Conservation (phyloP, 2,113 vertebrate species). For the Ovibos moschatus region DNA sequence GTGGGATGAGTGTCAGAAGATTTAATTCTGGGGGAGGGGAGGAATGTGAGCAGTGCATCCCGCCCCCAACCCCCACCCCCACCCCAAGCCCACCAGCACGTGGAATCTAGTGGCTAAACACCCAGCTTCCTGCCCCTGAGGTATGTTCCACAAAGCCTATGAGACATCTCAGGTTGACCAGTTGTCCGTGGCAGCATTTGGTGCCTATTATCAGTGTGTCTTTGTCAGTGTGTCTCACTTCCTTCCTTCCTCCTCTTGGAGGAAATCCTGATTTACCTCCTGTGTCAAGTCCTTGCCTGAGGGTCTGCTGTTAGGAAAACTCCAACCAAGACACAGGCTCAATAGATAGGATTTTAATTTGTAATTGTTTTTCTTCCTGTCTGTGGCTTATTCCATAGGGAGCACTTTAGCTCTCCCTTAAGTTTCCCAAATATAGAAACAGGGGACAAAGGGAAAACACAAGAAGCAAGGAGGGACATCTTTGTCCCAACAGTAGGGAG, state of each 20-base stretch:
- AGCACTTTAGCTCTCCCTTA: not conserved
- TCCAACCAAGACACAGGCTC: not conserved
- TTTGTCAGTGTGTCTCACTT: not conserved
- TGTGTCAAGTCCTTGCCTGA: not conserved
- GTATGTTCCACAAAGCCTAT: not conserved
- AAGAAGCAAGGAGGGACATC: not conserved
- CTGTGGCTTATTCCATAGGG: not conserved
- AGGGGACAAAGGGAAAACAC: not conserved
- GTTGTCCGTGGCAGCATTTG: not conserved
- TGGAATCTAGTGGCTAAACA: not conserved
- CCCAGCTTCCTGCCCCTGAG: not conserved
- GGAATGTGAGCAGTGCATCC: not conserved
- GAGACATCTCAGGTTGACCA: not conserved
- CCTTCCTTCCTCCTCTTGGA: not conserved
- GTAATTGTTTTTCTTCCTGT: slow-evolving; percentile 24
- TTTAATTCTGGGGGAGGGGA: not conserved
- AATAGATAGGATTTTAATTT: not conserved
- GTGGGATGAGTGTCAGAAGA: not conserved
- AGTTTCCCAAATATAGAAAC: slow-evolving; percentile 8
- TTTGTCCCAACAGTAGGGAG: not conserved
- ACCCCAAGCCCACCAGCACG: not conserved
- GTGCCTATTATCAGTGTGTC: not conserved
- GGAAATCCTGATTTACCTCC: not conserved
- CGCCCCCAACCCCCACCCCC: too few relatives aligned
- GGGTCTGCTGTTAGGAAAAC: not conserved